Conservation (phyloP, 2,888 invertebrate species). For the Arctia plantaginis region DNA sequence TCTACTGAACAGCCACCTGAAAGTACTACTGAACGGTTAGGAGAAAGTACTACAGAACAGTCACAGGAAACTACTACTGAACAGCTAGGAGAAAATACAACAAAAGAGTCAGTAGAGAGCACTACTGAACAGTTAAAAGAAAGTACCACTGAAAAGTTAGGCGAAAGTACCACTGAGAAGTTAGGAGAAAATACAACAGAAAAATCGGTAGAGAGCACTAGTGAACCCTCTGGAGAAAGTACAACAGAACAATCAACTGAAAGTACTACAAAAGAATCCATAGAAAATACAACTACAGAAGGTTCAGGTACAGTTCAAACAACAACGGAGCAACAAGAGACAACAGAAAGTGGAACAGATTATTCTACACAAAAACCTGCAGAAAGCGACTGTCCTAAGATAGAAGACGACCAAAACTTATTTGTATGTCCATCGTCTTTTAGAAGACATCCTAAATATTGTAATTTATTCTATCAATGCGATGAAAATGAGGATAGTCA, state of each 20-base stretch:
- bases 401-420: conserved; percentile 90
- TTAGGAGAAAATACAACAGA: conserved; percentile 5
- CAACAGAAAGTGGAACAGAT: conserved; percentile 52
- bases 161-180: conserved; percentile 9
- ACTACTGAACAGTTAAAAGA: conserved; percentile 8
- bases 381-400: conserved; percentile 80
- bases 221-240: conserved; percentile 44
- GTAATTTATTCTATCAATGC: conserved; percentile 94
- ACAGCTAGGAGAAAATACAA: conserved; percentile 29
- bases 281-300: conserved; percentile 29
- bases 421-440: conserved; percentile 94
- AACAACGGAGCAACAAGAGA: conserved; percentile 44
- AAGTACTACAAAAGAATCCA: conserved; percentile 40
- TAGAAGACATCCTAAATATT: conserved; percentile 92
- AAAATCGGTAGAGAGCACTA: conserved; percentile 32
- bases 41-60: conserved; percentile 16
- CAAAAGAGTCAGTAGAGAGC: too few relatives aligned
- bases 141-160: conserved; percentile 1
- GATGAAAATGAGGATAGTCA: conserved; percentile 88
- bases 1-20: conserved; percentile 11
- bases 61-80: conserved; percentile 51
- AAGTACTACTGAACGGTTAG: conserved; percentile 7
- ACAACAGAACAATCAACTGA: conserved; percentile 47
- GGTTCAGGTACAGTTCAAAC: conserved; percentile 42
- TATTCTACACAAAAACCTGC: conserved; percentile 49